Base-by-base conservation (phyloP, 2,113 vertebrate genomes). In the Labrus mixtus region DNA sequence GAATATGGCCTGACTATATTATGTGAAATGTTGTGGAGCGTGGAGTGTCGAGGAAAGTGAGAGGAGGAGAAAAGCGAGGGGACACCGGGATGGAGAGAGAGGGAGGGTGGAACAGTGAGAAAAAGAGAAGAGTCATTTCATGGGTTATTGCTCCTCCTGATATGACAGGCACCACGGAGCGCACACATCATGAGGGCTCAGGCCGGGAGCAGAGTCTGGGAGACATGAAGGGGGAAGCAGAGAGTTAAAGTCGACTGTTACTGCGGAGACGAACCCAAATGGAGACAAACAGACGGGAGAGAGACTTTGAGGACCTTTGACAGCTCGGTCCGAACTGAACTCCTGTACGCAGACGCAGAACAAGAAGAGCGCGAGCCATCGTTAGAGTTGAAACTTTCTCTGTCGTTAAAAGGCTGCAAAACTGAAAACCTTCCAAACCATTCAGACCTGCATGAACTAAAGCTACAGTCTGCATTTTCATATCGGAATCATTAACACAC, bases 91-190 rank as follows among this genome's bases (percentile, higher is more conserved):
- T 64, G 68, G 68, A 85, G 76, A 74, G 78, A 56, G 76, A 63
- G 69, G 62, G 79, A 25, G 25, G 57, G 70, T 53, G 77, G 60
- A 65, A 10, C 3, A 16, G 45, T 46, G 63, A 45, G 78, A 61
- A 50, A 81, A 73, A 75, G 84, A 87, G 90, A 89, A 79, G 57
- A 91, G 89, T 92, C 88, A 92, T 92, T 92, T 93, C 89, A 92
- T 69, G 90, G 92, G 87, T 91, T 91, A 91, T 91, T 91, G 91
- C 82, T 58, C 81, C 71, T 69, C 82, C 71, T 91, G 92, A 87
- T 91, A 86, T 91, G 91, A 92, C 87, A 84, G 87, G 87, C 86
- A 83, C 78, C 89, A 79, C 80, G 81, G 82, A 90, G 84, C 69
- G 29, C 87, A 78, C 83, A 88, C 90, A 85, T 84, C 80, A 70